Percentiles rank a stretch among this genome's conserved stretches.
Evolutionary conservation across 2,888 invertebrate genomes (phyloP).

Genomic region (Cerceris ruficornis): DNA sequence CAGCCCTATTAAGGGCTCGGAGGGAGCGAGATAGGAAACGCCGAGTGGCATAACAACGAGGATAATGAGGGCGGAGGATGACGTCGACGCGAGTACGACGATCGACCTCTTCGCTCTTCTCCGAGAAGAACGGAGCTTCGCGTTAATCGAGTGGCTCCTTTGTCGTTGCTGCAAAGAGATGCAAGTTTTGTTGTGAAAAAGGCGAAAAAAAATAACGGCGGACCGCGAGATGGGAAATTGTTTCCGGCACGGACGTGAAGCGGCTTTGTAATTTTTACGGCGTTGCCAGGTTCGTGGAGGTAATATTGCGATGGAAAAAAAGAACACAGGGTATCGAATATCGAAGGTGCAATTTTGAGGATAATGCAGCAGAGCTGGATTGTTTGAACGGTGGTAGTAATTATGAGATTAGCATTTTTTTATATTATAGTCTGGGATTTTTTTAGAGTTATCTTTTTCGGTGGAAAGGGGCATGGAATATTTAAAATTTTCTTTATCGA

Average conservation of each 20-base stretch:
- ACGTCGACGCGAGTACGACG: conserved; percentile 28
- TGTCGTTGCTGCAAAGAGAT: conserved; percentile 31
- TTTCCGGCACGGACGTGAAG: conserved; percentile 55
- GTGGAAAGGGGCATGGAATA: too few species aligned
- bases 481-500: too few species aligned
- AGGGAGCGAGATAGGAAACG: conserved; percentile 39
- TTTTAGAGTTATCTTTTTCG: too few species aligned
- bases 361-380: too few species aligned
- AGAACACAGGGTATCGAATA: too few species aligned
- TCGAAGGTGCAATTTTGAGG: too few species aligned
- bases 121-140: conserved; percentile 18
- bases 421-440: too few species aligned
- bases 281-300: conserved; percentile 47
- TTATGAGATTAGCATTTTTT: too few species aligned
- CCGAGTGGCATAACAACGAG: conserved; percentile 51
- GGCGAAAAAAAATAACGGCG: neutral
- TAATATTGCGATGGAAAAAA: conserved; percentile 5
- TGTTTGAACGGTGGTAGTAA: too few species aligned
- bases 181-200: conserved; percentile 19
- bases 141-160: conserved; percentile 40
- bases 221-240: conserved; percentile 51
- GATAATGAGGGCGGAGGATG: conserved; percentile 48
- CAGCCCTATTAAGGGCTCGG: conserved; percentile 56
- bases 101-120: conserved; percentile 39
- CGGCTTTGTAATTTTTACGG: conserved; percentile 58